phyloP scores from a whole-genome alignment of 2,888 invertebrate species.

The Carabus problematicus region DNA sequence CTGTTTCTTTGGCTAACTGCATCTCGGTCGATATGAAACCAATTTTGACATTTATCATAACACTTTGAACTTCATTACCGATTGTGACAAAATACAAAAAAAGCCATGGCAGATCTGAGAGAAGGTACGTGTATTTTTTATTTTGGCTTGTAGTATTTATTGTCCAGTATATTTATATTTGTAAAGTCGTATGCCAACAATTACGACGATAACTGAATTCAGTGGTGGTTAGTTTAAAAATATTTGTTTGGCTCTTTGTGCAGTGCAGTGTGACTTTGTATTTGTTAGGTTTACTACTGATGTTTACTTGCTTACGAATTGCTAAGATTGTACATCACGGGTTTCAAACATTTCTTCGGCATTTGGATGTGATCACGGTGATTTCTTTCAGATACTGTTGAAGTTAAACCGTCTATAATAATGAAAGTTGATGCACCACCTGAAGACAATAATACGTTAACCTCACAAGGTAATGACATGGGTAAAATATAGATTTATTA shows the following conservation, averaged over 20 bases:
- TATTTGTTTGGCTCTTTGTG: neutral
- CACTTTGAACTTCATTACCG: conserved; percentile 28
- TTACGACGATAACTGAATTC: neutral
- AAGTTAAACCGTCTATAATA: conserved; percentile 52
- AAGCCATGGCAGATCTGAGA: conserved; percentile 38
- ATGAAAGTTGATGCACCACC: conserved; percentile 56
- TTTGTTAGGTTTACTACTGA: conserved; percentile 32
- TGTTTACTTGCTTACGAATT: conserved; percentile 26
- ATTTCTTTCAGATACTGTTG: conserved; percentile 45
- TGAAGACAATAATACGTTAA: conserved; percentile 50
- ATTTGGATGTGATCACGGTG: neutral
- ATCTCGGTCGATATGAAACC: conserved; percentile 33
- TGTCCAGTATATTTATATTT: conserved; percentile 5
- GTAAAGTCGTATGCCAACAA: neutral
- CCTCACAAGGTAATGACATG: conserved; percentile 49
- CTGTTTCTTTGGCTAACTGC: conserved; percentile 23
- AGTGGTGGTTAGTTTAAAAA: too few species aligned
- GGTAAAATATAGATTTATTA: conserved; percentile 5
- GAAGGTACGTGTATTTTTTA: conserved; percentile 37
- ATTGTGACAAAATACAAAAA: conserved; percentile 39
- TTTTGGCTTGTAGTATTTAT: conserved; percentile 5
- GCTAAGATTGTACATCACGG: neutral
- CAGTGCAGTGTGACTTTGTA: conserved; percentile 29
- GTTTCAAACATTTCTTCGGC: neutral
- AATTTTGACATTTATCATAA: conserved; percentile 38